These are phyloP conservation scores for Polyommatus icarus DNA, from an alignment of 2,888 invertebrate genomes.

Conservation along the genomic window DNA sequence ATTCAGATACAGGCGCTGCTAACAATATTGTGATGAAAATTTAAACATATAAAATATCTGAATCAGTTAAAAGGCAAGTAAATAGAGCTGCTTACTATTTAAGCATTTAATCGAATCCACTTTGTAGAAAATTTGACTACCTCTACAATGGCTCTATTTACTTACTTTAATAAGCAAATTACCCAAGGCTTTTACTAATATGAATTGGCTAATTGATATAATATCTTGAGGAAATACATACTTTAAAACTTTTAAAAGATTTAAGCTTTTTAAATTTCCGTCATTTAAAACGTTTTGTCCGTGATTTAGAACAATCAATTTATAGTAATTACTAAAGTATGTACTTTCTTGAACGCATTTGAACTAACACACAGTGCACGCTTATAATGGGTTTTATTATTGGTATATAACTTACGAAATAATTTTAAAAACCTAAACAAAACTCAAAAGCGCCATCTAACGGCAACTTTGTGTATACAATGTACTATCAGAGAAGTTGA, in stretches of 20 bases:
- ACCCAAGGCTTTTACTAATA: background rate
- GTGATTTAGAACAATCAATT: background rate
- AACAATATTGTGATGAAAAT: background rate
- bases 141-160: background rate
- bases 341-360: slow-evolving; percentile 9
- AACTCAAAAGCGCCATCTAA: background rate
- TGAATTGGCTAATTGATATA: background rate
- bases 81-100: background rate
- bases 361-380: slow-evolving; percentile 22
- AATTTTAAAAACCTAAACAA: background rate
- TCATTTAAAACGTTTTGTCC: background rate
- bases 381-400: background rate
- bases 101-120: background rate
- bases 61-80: background rate
- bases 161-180: background rate
- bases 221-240: background rate
- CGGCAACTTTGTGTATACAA: background rate
- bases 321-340: background rate
- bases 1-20: background rate
- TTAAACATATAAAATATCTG: background rate
- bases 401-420: background rate
- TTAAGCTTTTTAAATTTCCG: background rate
- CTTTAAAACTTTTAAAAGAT: background rate
- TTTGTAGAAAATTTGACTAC: background rate
- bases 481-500: no score